A percentile compares a stretch with the other conserved stretches of the same genome.
phyloP scores from a whole-genome alignment of 2,113 vertebrate species.

The Elgaria multicarinata region DNA sequence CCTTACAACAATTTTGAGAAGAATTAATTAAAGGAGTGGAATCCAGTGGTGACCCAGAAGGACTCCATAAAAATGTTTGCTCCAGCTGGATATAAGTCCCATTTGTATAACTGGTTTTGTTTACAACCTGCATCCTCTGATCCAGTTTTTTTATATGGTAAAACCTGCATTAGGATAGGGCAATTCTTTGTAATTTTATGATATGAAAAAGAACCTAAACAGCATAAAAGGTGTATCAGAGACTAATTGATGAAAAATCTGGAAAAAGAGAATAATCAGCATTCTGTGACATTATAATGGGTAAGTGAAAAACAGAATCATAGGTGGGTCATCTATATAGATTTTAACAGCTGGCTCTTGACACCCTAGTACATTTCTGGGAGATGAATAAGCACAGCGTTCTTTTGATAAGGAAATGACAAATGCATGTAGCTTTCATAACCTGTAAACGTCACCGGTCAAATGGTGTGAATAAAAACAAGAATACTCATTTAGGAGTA shows the following conservation, averaged over 20 bases:
- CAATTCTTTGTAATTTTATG: background rate
- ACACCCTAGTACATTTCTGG: background rate
- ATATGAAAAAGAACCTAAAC: background rate
- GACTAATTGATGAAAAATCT: constrained; percentile 8
- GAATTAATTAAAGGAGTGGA: constrained; percentile 21
- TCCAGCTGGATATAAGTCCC: background rate
- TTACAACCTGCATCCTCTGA: constrained; percentile 1
- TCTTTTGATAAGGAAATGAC: background rate
- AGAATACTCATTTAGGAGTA: constrained; percentile 7
- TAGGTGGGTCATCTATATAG: background rate
- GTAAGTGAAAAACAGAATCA: background rate
- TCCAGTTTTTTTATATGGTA: background rate
- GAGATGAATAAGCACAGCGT: background rate
- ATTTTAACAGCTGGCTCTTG: background rate
- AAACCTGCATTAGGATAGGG: background rate
- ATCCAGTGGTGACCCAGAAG: constrained; percentile 15
- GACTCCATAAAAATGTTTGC: background rate
- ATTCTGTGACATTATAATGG: background rate
- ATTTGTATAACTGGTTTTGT: background rate
- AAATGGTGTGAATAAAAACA: constrained; percentile 23
- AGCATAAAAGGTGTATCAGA: background rate
- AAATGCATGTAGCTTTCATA: background rate
- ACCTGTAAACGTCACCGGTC: constrained; percentile 23
- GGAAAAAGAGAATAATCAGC: background rate
- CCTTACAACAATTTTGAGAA: constrained; percentile 1